These are phyloP conservation scores for Apeltes quadracus DNA, from an alignment of 2,113 vertebrate species.

Conservation along the genomic window DNA sequence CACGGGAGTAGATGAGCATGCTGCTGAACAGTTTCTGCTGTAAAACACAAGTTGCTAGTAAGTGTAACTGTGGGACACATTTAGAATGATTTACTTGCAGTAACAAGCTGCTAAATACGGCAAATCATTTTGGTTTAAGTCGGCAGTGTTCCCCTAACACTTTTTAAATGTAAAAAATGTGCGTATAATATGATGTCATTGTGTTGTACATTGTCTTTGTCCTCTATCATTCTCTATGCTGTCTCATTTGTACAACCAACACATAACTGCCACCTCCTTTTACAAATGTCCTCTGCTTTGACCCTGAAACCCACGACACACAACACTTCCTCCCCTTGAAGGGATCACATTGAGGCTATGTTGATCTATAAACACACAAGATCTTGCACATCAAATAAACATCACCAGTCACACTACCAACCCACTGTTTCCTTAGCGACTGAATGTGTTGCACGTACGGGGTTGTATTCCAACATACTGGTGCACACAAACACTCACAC, in stretches of 20 bases:
- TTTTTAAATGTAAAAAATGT: neutral
- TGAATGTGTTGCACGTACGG: constrained; percentile 1
- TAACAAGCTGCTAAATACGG: neutral
- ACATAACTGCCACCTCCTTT: neutral
- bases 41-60: neutral
- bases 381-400: neutral
- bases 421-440: neutral
- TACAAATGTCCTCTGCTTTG: neutral
- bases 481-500: neutral
- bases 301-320: neutral
- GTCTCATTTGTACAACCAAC: neutral
- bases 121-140: neutral
- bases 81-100: neutral
- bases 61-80: neutral
- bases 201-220: neutral
- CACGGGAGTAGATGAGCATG: constrained; percentile 1
- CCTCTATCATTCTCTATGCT: neutral
- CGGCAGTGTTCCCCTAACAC: neutral
- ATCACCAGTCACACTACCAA: neutral
- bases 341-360: neutral
- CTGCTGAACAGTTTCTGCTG: neutral
- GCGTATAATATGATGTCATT: neutral
- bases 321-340: neutral
- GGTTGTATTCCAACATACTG: neutral
- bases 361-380: neutral